A percentile compares a stretch with the other conserved stretches of the same genome.
These are phyloP conservation scores for Molorchus minor DNA, from an alignment of 2,888 invertebrate species.

Conservation along the genomic window DNA sequence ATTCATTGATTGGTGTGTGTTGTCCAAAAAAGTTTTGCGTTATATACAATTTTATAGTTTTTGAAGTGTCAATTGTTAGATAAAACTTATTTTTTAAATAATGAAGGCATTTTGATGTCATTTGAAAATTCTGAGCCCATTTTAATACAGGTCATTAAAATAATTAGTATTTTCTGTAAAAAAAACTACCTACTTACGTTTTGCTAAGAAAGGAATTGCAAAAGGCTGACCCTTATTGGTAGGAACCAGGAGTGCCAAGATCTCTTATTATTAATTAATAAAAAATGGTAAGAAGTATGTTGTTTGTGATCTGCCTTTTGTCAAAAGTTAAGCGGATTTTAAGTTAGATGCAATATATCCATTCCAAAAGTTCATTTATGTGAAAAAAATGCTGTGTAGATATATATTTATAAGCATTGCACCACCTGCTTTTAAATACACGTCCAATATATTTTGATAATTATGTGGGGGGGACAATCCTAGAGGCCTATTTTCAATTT, in stretches of 20 bases:
- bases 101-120: no score
- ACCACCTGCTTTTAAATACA: slow-evolving; percentile 51
- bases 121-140: no score
- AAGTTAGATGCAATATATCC: slow-evolving; percentile 19
- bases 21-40: no score
- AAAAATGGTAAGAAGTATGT: no score
- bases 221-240: background rate
- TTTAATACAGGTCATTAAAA: no score
- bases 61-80: no score
- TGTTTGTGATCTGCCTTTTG: background rate
- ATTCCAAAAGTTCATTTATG: slow-evolving; percentile 31
- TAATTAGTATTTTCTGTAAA: background rate
- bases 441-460: slow-evolving; percentile 52
- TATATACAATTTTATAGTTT: no score
- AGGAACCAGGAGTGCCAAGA: no score
- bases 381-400: slow-evolving; percentile 32
- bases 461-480: slow-evolving; percentile 48
- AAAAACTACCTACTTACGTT: background rate
- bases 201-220: no score
- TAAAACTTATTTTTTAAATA: no score
- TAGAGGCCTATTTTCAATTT: slow-evolving; percentile 54
- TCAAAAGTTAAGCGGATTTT: background rate
- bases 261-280: no score
- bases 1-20: no score
- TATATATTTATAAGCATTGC: slow-evolving; percentile 31